Evolutionary conservation across 2,888 invertebrate genomes (phyloP).

Genomic region (Cryptocheilus praepositus): DNA sequence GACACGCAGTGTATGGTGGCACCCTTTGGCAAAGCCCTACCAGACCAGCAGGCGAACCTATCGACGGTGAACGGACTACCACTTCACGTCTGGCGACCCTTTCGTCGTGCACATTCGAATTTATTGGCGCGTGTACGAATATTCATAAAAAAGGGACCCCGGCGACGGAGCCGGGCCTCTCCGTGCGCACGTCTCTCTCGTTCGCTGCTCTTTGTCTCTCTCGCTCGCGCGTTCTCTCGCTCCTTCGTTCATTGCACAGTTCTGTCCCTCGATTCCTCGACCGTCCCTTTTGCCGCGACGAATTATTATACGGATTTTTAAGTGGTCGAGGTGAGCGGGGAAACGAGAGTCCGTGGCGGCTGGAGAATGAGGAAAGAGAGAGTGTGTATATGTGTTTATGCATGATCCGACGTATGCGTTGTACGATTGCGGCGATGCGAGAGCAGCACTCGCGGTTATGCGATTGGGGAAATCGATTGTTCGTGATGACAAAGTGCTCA

Average conservation of each 20-base stretch:
- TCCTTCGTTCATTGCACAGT: background rate
- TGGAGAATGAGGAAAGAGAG: constrained; percentile 12
- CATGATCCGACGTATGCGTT: constrained; percentile 4
- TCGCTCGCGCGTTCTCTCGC: no score
- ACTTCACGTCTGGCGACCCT: constrained; percentile 72
- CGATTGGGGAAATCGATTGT: constrained; percentile 69
- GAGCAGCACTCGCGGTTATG: constrained; percentile 59
- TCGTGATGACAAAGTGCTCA: constrained; percentile 69
- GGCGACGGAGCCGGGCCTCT: constrained; percentile 40
- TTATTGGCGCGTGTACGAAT: constrained; percentile 73
- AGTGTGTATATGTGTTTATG: background rate
- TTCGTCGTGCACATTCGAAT: constrained; percentile 72
- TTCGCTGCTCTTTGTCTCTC: no score
- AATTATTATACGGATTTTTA: constrained; percentile 56
- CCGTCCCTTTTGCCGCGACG: constrained; percentile 38
- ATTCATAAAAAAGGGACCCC: constrained; percentile 66
- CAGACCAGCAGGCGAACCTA: constrained; percentile 52
- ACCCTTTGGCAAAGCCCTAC: constrained; percentile 52
- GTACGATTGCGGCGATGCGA: constrained; percentile 37
- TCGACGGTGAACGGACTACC: constrained; percentile 62
- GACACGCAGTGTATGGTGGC: constrained; percentile 29
- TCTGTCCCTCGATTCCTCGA: constrained; percentile 19
- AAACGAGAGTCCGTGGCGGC: constrained; percentile 8
- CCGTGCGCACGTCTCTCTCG: constrained; percentile 1
- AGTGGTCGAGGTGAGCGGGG: constrained; percentile 40